Evolutionary conservation across 2,888 invertebrate genomes (phyloP).

Genomic region (Sphaeridia pumilis): DNA sequence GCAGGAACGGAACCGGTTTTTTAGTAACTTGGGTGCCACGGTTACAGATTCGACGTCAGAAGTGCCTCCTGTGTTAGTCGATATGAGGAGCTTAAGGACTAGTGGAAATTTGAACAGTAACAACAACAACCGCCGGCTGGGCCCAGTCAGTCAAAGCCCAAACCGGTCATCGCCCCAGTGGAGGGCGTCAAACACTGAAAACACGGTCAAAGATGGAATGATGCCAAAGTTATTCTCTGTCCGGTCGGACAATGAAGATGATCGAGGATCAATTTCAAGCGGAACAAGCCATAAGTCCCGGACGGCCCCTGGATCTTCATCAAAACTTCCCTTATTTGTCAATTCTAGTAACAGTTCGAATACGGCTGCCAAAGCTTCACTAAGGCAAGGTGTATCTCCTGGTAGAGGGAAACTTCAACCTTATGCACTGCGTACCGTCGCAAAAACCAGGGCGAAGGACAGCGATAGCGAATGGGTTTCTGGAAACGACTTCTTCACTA

Average conservation of each 20-base stretch:
- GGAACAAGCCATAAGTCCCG: not conserved
- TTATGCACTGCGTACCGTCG: not conserved
- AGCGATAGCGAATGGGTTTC: constrained; percentile 6
- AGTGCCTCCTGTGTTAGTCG: not conserved
- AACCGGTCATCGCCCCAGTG: no score
- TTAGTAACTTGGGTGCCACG: no score
- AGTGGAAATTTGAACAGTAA: no score
- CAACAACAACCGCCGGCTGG: no score
- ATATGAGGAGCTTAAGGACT: not conserved
- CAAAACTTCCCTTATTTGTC: not conserved
- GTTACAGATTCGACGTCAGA: not conserved
- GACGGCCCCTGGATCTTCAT: not conserved
- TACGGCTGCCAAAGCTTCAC: not conserved
- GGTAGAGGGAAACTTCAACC: not conserved
- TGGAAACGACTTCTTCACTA: constrained; percentile 6
- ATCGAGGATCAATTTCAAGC: not conserved
- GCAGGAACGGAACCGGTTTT: constrained; percentile 7
- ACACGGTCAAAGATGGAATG: not conserved
- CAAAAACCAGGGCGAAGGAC: not conserved
- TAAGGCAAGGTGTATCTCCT: not conserved
- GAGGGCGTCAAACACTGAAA: no score
- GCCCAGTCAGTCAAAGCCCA: no score
- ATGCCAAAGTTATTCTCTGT: not conserved
- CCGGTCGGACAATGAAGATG: not conserved
- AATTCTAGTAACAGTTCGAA: not conserved